These are phyloP conservation scores for Lepeophtheirus nordmannii DNA, from an alignment of 2,888 invertebrate species.

Conservation along the genomic window DNA sequence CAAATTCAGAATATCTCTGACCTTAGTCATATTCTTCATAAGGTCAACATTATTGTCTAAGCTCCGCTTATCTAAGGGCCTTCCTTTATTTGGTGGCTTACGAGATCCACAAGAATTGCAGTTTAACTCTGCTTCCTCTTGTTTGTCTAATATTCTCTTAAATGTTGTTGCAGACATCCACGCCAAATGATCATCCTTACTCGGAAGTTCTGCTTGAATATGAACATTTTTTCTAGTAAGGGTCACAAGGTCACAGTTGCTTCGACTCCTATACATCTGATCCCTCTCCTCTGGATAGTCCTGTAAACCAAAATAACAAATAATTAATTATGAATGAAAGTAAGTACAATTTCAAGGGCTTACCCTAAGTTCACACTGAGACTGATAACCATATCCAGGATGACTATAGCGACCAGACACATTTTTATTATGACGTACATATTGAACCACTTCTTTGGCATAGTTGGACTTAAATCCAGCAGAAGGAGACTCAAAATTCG, in stretches of 20 bases:
- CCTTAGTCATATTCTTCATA: background rate
- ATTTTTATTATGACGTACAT: constrained; percentile 8
- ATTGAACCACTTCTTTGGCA: constrained; percentile 19
- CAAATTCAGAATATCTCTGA: background rate
- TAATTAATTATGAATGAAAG: background rate
- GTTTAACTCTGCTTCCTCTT: background rate
- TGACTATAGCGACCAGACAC: background rate
- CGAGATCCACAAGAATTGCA: background rate
- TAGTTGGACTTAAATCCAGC: constrained; percentile 15
- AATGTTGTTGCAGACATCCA: background rate
- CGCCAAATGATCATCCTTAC: background rate
- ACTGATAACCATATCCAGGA: background rate
- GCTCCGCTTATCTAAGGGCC: too few species aligned
- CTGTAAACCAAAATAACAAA: background rate
- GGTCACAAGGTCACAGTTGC: background rate
- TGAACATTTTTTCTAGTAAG: background rate
- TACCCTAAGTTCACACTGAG: background rate
- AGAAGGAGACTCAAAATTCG: constrained; percentile 1
- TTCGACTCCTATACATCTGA: background rate
- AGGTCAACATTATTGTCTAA: background rate
- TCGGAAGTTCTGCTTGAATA: background rate
- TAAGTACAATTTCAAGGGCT: background rate
- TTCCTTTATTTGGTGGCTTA: background rate
- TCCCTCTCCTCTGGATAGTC: background rate
- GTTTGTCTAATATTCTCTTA: background rate